phyloP scores from a whole-genome alignment of 2,888 invertebrate genomes.

The Pediacus dermestoides region DNA sequence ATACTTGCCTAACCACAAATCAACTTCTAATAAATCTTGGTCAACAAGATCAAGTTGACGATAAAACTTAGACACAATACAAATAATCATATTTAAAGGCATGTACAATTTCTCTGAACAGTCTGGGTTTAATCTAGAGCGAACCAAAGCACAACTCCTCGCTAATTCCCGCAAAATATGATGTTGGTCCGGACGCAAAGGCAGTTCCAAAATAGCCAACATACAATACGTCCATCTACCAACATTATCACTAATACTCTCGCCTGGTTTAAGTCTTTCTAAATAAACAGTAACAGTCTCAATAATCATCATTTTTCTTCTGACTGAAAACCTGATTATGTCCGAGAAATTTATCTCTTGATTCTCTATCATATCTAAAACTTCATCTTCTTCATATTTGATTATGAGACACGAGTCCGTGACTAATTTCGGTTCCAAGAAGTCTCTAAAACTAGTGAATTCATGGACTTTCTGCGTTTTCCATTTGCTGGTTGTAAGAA shows the following conservation, averaged over 20 bases:
- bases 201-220: conserved; percentile 58
- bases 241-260: conserved; percentile 49
- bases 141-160: conserved; percentile 51
- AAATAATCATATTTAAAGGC: conserved; percentile 70
- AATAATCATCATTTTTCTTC: conserved; percentile 34
- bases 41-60: conserved; percentile 73
- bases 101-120: conserved; percentile 47
- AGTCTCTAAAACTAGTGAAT: conserved; percentile 59
- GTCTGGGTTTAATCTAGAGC: conserved; percentile 39
- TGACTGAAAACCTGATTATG: conserved; percentile 31
- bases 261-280: conserved; percentile 26
- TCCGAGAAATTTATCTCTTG: conserved; percentile 34
- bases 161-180: conserved; percentile 57
- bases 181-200: conserved; percentile 60
- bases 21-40: too few species aligned
- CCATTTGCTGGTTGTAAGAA: conserved; percentile 59
- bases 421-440: conserved; percentile 9
- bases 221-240: conserved; percentile 64
- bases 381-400: conserved; percentile 22
- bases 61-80: conserved; percentile 70
- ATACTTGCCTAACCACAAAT: too few species aligned
- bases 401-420: conserved; percentile 13
- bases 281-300: too few species aligned
- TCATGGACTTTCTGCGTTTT: conserved; percentile 65
- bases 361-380: conserved; percentile 23